Evolutionary conservation across 2,888 invertebrate species (phyloP).

Genomic region (Nasonovia ribisnigri): DNA sequence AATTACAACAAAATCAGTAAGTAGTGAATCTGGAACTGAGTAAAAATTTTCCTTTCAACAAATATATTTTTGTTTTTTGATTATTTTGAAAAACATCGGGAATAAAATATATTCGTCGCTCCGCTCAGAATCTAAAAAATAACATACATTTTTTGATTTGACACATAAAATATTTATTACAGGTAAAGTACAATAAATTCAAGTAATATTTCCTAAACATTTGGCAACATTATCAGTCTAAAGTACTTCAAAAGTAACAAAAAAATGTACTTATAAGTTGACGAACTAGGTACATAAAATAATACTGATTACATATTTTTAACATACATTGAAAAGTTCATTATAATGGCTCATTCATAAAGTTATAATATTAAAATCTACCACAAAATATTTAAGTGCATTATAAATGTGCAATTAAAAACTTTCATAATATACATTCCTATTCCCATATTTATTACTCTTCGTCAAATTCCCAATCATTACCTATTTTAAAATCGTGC

Average conservation of each 20-base stretch:
- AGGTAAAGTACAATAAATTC: slow-evolving; percentile 2
- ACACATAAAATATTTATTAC: slow-evolving; percentile 29
- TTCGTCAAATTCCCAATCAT: not conserved
- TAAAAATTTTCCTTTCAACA: not conserved
- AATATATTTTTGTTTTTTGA: not conserved
- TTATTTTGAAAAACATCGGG: too few species aligned
- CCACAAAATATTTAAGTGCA: slow-evolving; percentile 14
- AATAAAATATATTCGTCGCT: not conserved
- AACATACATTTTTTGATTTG: not conserved
- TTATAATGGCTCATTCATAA: not conserved
- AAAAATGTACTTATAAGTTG: slow-evolving; percentile 5
- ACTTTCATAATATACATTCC: not conserved
- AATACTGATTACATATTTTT: slow-evolving; percentile 1
- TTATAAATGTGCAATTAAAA: slow-evolving; percentile 41
- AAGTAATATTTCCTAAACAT: slow-evolving; percentile 20
- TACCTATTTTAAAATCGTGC: slow-evolving; percentile 32
- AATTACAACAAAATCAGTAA: not conserved
- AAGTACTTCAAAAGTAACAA: slow-evolving; percentile 26
- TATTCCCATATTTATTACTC: not conserved
- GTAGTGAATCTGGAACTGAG: not conserved
- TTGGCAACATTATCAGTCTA: slow-evolving; percentile 58
- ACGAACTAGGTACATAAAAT: not conserved
- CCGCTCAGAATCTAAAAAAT: not conserved
- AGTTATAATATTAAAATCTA: slow-evolving; percentile 19
- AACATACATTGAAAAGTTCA: not conserved